A percentile compares a stretch with the other conserved stretches of the same genome.
These are phyloP conservation scores for Cecropterus lyciades DNA, from an alignment of 1,140 invertebrate genomes.

Conservation along the genomic window DNA sequence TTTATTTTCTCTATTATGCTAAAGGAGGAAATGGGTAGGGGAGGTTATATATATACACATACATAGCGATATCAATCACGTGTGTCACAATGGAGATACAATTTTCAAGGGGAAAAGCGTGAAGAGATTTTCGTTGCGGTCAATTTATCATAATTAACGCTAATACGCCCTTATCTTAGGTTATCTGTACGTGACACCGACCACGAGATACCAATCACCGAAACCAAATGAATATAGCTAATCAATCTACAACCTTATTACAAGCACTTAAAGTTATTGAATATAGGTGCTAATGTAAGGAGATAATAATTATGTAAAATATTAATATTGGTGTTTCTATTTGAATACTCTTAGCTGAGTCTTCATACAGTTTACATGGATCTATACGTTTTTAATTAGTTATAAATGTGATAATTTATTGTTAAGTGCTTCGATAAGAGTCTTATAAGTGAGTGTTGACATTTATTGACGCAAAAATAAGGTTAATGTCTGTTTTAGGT, in stretches of 20 bases:
- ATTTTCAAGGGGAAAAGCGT: background rate
- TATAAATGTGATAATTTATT: conserved; percentile 3
- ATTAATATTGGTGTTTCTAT: background rate
- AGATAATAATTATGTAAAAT: conserved; percentile 17
- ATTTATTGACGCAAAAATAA: too few species aligned
- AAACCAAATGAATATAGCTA: background rate
- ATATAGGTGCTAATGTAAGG: conserved; percentile 20
- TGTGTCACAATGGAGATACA: too few species aligned
- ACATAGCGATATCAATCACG: too few species aligned
- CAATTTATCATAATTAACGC: conserved; percentile 20
- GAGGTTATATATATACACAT: too few species aligned
- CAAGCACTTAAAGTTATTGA: background rate
- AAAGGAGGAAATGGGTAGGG: too few species aligned
- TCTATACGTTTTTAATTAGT: background rate
- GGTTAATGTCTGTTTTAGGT: too few species aligned
- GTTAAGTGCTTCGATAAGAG: background rate
- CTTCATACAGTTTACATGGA: background rate
- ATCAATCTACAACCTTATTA: conserved; percentile 6
- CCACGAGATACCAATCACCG: conserved; percentile 39
- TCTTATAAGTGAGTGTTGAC: conserved; percentile 7
- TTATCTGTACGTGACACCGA: conserved; percentile 57
- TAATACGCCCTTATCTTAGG: conserved; percentile 43
- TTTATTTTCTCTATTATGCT: too few species aligned
- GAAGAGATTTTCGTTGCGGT: background rate
- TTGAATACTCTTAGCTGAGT: background rate